phyloP scores from a whole-genome alignment of 2,888 invertebrate species.

The Ecdyonurus torrentis region DNA sequence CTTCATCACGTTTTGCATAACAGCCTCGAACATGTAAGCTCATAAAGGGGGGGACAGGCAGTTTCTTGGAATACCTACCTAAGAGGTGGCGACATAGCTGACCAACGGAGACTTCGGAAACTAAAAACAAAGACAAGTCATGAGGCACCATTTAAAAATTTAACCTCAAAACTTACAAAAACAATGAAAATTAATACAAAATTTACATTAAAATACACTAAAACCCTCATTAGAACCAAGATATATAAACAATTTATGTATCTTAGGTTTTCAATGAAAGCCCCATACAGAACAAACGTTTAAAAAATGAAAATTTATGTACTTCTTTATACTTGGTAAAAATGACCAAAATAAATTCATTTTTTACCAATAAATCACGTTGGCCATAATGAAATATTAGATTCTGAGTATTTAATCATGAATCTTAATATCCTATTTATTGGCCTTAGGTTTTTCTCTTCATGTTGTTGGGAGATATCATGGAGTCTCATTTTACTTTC shows the following conservation, averaged over 20 bases:
- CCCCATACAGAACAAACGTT: neutral
- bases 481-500: too few species aligned
- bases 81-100: neutral
- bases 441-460: too few species aligned
- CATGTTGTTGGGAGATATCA: too few species aligned
- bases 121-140: neutral
- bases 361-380: neutral
- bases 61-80: neutral
- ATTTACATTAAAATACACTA: neutral
- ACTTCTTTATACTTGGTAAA: neutral
- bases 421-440: neutral
- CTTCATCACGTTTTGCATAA: neutral
- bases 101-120: neutral
- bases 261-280: neutral
- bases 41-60: neutral
- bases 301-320: neutral
- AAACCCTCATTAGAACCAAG: neutral
- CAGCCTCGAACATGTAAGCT: neutral
- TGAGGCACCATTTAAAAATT: neutral
- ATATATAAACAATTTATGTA: neutral
- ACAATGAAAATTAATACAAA: neutral
- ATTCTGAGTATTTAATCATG: neutral
- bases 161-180: neutral
- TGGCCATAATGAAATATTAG: neutral
- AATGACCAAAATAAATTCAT: neutral